phyloP scores from a whole-genome alignment of 1,140 invertebrate species.

The Temnothorax nylanderi region DNA sequence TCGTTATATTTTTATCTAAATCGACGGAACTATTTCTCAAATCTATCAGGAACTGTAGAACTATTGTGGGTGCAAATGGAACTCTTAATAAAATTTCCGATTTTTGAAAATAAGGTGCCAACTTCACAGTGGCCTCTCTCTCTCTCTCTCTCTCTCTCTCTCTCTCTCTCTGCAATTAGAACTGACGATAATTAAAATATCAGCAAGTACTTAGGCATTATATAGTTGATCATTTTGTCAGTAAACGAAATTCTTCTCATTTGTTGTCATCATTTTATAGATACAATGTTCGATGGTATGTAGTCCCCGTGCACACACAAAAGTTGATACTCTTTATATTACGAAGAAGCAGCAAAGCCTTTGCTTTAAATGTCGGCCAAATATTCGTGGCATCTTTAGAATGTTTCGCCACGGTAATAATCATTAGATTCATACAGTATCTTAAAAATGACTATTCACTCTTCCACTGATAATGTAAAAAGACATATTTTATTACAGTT shows the following conservation, averaged over 20 bases:
- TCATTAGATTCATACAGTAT: background rate
- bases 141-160: background rate
- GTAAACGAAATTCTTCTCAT: no score
- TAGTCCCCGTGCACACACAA: background rate
- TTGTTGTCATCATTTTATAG: background rate
- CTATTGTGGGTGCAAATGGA: no score
- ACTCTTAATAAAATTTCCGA: no score
- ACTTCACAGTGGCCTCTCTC: no score
- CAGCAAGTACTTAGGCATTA: background rate
- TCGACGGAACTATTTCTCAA: no score
- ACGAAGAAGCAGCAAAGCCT: background rate
- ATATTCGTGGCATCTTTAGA: constrained; percentile 3
- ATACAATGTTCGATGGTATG: background rate
- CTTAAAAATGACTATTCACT: background rate
- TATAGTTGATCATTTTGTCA: no score
- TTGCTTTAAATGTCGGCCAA: background rate
- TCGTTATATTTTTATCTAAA: no score
- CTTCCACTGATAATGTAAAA: background rate
- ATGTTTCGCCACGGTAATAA: constrained; percentile 1
- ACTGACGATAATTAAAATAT: background rate
- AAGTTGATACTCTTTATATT: constrained; percentile 20
- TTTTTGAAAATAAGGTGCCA: no score
- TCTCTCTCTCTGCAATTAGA: background rate
- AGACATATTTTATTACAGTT: constrained; percentile 1
- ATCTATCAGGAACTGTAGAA: no score